phyloP scores from a whole-genome alignment of 2,797 vertebrate species.

The Gorsachius magnificus region DNA sequence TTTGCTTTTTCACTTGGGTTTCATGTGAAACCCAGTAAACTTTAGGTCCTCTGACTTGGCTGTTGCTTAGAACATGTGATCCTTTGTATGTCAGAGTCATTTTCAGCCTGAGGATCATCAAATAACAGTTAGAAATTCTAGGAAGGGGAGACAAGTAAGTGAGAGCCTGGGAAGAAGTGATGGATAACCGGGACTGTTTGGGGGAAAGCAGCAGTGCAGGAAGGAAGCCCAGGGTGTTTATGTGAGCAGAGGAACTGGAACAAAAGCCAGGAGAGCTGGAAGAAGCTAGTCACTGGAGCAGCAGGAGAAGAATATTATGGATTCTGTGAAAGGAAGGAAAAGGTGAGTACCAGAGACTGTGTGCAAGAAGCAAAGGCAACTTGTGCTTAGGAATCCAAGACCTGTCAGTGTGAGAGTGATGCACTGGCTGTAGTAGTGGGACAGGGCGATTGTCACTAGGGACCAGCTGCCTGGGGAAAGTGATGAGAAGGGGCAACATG shows the following conservation, averaged over 20 bases:
- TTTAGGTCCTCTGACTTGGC: background rate
- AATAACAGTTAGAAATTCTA: constrained; percentile 16
- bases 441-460: background rate
- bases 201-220: background rate
- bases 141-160: constrained; percentile 39
- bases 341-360: background rate
- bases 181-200: background rate
- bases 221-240: constrained; percentile 41
- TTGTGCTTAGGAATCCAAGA: background rate
- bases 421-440: background rate
- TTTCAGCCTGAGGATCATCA: background rate
- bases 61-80: background rate
- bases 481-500: background rate
- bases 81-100: background rate
- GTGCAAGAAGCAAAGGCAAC: background rate
- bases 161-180: constrained; percentile 53
- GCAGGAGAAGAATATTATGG: background rate
- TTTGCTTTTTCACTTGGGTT: background rate
- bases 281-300: background rate
- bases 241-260: constrained; percentile 11
- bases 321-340: background rate
- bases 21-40: background rate
- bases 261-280: constrained; percentile 1
- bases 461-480: background rate
- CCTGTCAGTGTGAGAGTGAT: background rate